A percentile compares a stretch with the other conserved stretches of the same genome.
Evolutionary conservation across 2,888 invertebrate genomes (phyloP).

Genomic region (Cerceris ruficornis): DNA sequence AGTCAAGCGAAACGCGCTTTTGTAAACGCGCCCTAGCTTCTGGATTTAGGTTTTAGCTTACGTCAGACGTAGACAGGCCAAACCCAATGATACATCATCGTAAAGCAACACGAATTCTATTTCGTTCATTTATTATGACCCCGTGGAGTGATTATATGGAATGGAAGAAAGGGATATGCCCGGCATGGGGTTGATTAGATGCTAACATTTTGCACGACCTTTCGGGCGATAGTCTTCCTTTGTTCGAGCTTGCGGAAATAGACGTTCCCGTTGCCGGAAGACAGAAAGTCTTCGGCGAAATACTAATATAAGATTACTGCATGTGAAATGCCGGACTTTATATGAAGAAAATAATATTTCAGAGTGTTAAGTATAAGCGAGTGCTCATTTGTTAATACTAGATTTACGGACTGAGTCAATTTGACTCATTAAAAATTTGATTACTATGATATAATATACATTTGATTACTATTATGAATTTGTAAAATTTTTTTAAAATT

Average conservation of each 20-base stretch:
- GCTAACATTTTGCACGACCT: not conserved
- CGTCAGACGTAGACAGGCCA: conserved; percentile 42
- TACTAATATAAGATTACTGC: too few relatives aligned
- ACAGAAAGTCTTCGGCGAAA: too few relatives aligned
- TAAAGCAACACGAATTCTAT: conserved; percentile 25
- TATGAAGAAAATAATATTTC: too few relatives aligned
- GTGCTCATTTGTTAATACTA: too few relatives aligned
- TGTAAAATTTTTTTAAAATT: too few relatives aligned
- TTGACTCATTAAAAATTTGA: too few relatives aligned
- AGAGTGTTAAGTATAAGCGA: too few relatives aligned
- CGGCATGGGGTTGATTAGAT: not conserved
- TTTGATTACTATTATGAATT: too few relatives aligned
- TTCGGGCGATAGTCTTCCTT: not conserved
- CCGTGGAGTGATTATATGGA: conserved; percentile 40
- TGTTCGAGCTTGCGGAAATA: not conserved
- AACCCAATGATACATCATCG: conserved; percentile 56
- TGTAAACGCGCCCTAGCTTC: conserved; percentile 32
- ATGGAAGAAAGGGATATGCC: conserved; percentile 14
- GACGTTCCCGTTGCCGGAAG: not conserved
- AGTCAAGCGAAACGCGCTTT: conserved; percentile 41
- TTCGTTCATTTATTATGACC: conserved; percentile 28
- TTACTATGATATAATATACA: too few relatives aligned
- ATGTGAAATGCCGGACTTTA: too few relatives aligned
- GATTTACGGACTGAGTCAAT: too few relatives aligned
- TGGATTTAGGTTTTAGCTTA: conserved; percentile 40